phyloP scores from a whole-genome alignment of 2,113 vertebrate genomes.

The Panthera uncia region DNA sequence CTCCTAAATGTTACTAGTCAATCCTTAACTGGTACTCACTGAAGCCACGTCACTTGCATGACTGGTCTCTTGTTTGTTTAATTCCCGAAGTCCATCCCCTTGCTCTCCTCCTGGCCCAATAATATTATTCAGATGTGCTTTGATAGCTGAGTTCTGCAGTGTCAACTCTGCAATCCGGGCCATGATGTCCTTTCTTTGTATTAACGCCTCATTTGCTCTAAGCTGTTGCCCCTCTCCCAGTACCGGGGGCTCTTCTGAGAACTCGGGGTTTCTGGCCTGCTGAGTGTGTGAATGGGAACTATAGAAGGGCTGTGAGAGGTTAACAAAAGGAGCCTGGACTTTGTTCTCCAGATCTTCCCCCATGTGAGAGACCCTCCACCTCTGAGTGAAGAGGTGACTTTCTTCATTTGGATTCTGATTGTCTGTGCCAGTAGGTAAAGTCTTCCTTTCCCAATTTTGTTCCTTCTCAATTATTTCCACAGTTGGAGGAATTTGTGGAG shows the following conservation, averaged over 20 bases:
- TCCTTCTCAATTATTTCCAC: slow-evolving; percentile 72
- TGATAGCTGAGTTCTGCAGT: slow-evolving; percentile 89
- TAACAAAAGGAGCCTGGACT: slow-evolving; percentile 73
- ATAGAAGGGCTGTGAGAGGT: slow-evolving; percentile 60
- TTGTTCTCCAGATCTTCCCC: slow-evolving; percentile 70
- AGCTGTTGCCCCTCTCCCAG: slow-evolving; percentile 45
- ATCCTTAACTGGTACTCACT: slow-evolving; percentile 54
- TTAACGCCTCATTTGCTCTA: slow-evolving; percentile 14
- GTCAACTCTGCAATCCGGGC: slow-evolving; percentile 88
- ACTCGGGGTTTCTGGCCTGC: neutral
- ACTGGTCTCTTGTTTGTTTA: neutral
- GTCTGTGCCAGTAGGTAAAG: slow-evolving; percentile 38
- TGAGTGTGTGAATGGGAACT: slow-evolving; percentile 26
- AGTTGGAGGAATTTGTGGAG: slow-evolving; percentile 70
- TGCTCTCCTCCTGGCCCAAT: slow-evolving; percentile 59
- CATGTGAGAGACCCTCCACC: slow-evolving; percentile 63
- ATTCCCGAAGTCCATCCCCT: slow-evolving; percentile 67
- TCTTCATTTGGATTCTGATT: slow-evolving; percentile 72
- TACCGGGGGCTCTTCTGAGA: slow-evolving; percentile 18
- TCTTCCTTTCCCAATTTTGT: slow-evolving; percentile 75
- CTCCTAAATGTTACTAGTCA: neutral
- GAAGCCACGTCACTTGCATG: neutral
- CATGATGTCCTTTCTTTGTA: slow-evolving; percentile 82
- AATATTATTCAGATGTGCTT: slow-evolving; percentile 85
- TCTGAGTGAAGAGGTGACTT: slow-evolving; percentile 64